Evolutionary conservation across 2,888 invertebrate genomes (phyloP).

Genomic region (Cephus pulcher): DNA sequence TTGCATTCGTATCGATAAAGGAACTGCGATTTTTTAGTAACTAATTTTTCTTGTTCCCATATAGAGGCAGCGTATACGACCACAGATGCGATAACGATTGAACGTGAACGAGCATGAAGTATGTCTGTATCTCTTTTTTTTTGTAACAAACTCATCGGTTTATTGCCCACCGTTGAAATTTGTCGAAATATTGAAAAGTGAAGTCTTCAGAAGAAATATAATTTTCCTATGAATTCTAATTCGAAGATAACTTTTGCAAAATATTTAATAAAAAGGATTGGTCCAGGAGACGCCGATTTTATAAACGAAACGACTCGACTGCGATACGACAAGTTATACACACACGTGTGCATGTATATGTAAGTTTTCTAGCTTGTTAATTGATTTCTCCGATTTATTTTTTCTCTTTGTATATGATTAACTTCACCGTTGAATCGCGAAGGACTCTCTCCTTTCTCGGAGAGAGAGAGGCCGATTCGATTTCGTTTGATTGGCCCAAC

Average conservation of each 20-base stretch:
- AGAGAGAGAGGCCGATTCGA: background rate
- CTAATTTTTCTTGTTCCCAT: background rate
- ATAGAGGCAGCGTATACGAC: background rate
- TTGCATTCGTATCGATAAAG: background rate
- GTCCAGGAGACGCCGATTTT: background rate
- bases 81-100: background rate
- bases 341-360: background rate
- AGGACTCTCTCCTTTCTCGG: background rate
- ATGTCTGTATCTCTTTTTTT: background rate
- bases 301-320: background rate
- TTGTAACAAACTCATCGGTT: background rate
- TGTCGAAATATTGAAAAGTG: background rate
- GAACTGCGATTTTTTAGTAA: background rate
- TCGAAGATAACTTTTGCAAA: background rate
- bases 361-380: background rate
- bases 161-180: background rate
- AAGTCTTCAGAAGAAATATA: background rate
- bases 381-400: background rate
- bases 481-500: background rate
- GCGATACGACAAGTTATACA: background rate
- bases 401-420: background rate
- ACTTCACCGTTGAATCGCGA: background rate
- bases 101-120: background rate
- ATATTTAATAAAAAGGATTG: background rate
- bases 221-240: background rate